phyloP scores from a whole-genome alignment of 2,888 invertebrate species.

The Petrolisthes manimaculis region DNA sequence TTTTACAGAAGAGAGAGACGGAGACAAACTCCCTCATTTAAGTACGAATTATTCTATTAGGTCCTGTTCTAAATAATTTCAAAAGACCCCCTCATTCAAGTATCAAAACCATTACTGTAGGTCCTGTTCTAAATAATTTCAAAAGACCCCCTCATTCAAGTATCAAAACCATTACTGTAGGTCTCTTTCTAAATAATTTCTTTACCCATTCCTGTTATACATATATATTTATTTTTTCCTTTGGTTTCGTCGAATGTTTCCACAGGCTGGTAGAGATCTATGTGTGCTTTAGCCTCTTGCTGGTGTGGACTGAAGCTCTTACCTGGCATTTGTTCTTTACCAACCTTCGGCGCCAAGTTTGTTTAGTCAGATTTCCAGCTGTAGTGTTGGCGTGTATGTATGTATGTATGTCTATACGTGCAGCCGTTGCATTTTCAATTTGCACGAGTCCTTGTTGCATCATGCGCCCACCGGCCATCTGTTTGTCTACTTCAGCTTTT shows the following conservation, averaged over 20 bases:
- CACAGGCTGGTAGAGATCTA: neutral
- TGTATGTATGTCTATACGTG: neutral
- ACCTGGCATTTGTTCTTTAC: neutral
- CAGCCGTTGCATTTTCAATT: neutral
- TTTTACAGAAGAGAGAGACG: neutral
- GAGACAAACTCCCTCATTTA: no score
- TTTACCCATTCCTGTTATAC: no score
- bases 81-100: no score
- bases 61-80: no score
- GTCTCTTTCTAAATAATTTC: no score
- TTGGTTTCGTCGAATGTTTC: neutral
- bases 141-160: no score
- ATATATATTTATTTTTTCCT: no score
- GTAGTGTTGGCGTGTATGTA: neutral
- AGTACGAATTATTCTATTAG: no score
- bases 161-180: no score
- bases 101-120: no score
- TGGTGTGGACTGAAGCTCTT: neutral
- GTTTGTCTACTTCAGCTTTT: neutral
- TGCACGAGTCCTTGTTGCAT: neutral
- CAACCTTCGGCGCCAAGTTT: neutral
- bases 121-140: no score
- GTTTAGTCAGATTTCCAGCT: neutral
- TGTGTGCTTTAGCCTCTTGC: neutral
- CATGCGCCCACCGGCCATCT: neutral